Evolutionary conservation across 2,797 vertebrate genomes (phyloP), one percentile per base, ranked within the genome.

Genomic region (Enteromius fasciolatus): DNA sequence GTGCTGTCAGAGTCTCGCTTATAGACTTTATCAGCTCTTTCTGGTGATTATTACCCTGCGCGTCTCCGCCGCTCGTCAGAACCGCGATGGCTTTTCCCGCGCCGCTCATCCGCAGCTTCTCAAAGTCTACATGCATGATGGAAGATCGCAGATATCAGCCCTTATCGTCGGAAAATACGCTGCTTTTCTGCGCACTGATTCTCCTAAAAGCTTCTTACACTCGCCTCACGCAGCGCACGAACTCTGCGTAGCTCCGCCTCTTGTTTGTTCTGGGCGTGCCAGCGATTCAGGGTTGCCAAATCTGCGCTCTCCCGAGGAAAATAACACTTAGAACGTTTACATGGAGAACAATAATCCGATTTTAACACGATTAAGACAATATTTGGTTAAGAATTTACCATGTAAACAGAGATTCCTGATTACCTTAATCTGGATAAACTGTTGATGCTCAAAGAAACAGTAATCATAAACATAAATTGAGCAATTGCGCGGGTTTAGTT

Each of bases 1-100:
- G 23, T 20, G 12, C n/a, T 23, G 39, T 23, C 20, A 57, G 48
- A n/a, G 28, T 3, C n/a, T 10, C 20, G n/a, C 1, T 50, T 10
- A 18, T 14, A 2, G 0, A 3, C 39, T 48, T 31, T 28, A 48
- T 61, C 4, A 4, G 33, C 17, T 28, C 25, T 20, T 33, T 74
- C 6, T 33, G 3, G 1, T 33, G 1, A 1, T 39, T 23, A 59
- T 79, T 92, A 98, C 97, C 97, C 97, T 99, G 97, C 84, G 97
- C 97, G 89, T 98, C 97, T 85, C 97, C 97, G 28, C 97, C 97
- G 91, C 97, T 98, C 76, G 97, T 99, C 88, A 98, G 91, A 48
- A 98, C 97, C 0, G 96, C 97, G 14, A 98, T 94, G 87, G 97
- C 96, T 85, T 96, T 95, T 23, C 97, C 97, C 41, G 96, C 94